Evolutionary conservation across 2,797 vertebrate genomes (phyloP).

Genomic region (Malurus splendens): DNA sequence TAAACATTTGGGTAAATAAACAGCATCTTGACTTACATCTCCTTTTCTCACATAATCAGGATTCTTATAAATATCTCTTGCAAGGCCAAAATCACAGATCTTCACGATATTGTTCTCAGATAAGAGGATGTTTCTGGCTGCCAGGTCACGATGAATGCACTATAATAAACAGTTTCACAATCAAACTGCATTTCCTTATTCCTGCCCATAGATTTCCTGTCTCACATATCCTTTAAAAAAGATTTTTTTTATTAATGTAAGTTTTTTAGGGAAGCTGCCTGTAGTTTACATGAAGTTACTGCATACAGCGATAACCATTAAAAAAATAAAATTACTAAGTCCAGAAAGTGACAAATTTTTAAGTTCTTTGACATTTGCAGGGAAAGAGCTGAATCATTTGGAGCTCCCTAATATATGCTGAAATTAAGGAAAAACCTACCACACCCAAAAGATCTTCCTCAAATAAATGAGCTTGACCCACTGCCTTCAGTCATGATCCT

Average conservation of each 20-base stretch:
- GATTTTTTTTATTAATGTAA: neutral
- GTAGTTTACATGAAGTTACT: neutral
- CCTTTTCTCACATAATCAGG: slow-evolving; percentile 95
- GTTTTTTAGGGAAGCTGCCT: neutral
- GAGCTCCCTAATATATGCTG: neutral
- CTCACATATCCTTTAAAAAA: neutral
- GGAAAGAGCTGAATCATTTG: neutral
- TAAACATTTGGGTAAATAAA: slow-evolving; percentile 17
- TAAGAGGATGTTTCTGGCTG: slow-evolving; percentile 90
- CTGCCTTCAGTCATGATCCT: slow-evolving; percentile 30
- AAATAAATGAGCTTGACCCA: slow-evolving; percentile 44
- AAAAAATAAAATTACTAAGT: neutral
- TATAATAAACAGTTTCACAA: slow-evolving; percentile 65
- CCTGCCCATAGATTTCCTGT: slow-evolving; percentile 45
- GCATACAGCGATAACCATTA: neutral
- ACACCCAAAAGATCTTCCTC: slow-evolving; percentile 13
- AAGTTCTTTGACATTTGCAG: neutral
- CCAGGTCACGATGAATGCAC: slow-evolving; percentile 94
- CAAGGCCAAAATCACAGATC: slow-evolving; percentile 94
- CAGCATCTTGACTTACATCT: slow-evolving; percentile 80
- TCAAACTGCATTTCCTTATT: slow-evolving; percentile 56
- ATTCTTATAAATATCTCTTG: slow-evolving; percentile 93
- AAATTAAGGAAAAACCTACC: neutral
- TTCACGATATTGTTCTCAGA: slow-evolving; percentile 94
- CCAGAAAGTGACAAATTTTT: neutral